Evolutionary conservation across 2,888 invertebrate genomes (phyloP).

Genomic region (Furcula furcula): DNA sequence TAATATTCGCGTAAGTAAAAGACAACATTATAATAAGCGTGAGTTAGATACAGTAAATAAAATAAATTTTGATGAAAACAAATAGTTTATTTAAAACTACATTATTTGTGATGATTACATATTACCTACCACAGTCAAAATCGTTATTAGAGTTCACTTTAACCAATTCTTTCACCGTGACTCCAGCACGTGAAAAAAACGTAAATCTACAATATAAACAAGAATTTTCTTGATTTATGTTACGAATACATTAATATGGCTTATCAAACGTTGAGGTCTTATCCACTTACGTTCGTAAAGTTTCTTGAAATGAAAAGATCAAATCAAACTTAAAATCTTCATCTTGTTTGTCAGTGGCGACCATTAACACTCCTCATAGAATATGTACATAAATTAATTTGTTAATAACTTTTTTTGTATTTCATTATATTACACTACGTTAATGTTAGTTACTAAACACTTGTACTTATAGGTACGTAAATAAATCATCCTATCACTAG

Average conservation of each 20-base stretch:
- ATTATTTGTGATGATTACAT: conserved; percentile 74
- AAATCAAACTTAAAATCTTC: conserved; percentile 24
- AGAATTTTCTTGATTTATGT: not conserved
- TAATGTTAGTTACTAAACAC: conserved; percentile 76
- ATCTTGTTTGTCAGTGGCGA: conserved; percentile 8
- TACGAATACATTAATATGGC: conserved; percentile 3
- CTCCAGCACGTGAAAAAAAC: conserved; percentile 9
- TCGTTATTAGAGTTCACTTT: conserved; percentile 32
- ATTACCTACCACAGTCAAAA: conserved; percentile 48
- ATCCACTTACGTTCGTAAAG: conserved; percentile 2
- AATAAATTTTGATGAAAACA: conserved; percentile 66
- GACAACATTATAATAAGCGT: too few relatives aligned
- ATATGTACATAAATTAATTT: conserved; percentile 59
- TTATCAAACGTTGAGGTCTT: conserved; percentile 3
- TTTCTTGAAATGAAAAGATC: conserved; percentile 11
- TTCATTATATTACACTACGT: conserved; percentile 53
- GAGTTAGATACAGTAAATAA: too few relatives aligned
- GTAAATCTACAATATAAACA: not conserved
- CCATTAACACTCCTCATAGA: conserved; percentile 19
- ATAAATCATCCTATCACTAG: conserved; percentile 55
- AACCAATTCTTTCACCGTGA: conserved; percentile 32
- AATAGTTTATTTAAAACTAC: conserved; percentile 61
- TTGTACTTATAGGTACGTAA: conserved; percentile 75
- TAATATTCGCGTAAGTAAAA: too few relatives aligned
- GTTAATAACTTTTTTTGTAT: conserved; percentile 63